Percentiles rank a stretch among this genome's conserved stretches.
These are phyloP conservation scores for Arctia plantaginis DNA, from an alignment of 2,888 invertebrate species.

Conservation along the genomic window DNA sequence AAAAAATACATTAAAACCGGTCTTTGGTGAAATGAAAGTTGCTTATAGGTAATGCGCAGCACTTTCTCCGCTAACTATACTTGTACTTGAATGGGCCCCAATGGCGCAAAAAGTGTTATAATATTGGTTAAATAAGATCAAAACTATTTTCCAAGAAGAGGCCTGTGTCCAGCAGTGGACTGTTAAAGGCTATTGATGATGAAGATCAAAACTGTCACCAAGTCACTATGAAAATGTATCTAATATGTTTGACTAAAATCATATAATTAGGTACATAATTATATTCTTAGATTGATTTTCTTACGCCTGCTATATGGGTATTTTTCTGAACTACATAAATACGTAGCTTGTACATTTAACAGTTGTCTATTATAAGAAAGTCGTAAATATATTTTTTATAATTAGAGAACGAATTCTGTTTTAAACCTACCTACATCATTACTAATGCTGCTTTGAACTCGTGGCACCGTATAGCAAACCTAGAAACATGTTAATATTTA, in stretches of 20 bases:
- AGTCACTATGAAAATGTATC: neutral
- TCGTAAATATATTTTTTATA: neutral
- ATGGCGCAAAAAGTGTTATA: conserved; percentile 9
- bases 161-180: too few relatives aligned
- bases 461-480: conserved; percentile 18
- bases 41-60: conserved; percentile 66
- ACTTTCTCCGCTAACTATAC: conserved; percentile 74
- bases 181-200: too few relatives aligned
- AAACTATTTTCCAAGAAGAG: too few relatives aligned
- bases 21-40: conserved; percentile 76
- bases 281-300: conserved; percentile 2
- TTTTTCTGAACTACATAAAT: neutral
- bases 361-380: neutral
- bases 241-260: conserved; percentile 5
- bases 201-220: neutral
- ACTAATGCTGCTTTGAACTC: conserved; percentile 10
- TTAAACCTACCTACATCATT: neutral
- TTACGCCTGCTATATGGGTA: neutral
- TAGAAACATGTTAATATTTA: conserved; percentile 35
- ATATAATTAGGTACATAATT: conserved; percentile 1
- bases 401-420: neutral
- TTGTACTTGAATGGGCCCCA: conserved; percentile 39
- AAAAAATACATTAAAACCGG: conserved; percentile 67
- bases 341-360: neutral
- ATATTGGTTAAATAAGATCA: neutral